phyloP scores from a whole-genome alignment of 2,113 vertebrate genomes.

The Ardeotis arabs region DNA sequence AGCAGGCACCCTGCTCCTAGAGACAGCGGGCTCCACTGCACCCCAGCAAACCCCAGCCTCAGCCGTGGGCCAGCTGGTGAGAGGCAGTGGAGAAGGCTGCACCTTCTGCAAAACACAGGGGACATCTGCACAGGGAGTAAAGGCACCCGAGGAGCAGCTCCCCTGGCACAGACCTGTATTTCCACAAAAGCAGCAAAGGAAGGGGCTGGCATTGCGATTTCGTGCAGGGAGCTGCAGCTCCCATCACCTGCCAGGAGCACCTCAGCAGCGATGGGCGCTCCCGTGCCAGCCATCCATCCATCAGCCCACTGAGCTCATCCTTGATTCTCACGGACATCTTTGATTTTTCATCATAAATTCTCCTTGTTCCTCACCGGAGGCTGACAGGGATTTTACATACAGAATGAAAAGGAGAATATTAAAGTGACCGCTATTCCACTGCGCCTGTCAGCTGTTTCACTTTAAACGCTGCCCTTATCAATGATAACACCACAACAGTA shows the following conservation, averaged over 20 bases:
- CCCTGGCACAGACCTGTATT: rapidly evolving
- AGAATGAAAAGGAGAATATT: background rate
- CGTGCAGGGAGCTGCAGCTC: rapidly evolving
- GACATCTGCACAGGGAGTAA: rapidly evolving
- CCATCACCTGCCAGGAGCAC: background rate
- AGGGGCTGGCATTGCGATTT: background rate
- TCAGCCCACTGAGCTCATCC: slow-evolving; percentile 17
- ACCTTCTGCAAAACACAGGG: background rate
- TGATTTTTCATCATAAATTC: slow-evolving; percentile 49
- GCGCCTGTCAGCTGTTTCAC: background rate
- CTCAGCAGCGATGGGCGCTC: background rate
- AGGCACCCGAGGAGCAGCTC: background rate
- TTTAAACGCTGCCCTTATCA: background rate
- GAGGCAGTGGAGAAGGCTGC: rapidly evolving
- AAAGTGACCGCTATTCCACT: background rate
- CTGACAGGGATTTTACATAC: slow-evolving; percentile 15
- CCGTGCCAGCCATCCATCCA: background rate
- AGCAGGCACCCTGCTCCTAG: rapidly evolving
- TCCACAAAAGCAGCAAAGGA: background rate
- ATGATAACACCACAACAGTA: background rate
- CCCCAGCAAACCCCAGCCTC: background rate
- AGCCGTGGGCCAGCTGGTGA: rapidly evolving
- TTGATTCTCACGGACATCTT: slow-evolving; percentile 21
- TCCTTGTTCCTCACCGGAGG: slow-evolving; percentile 27
- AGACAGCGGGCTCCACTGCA: background rate